Percentiles rank a stretch among this genome's conserved stretches.
phyloP scores from a whole-genome alignment of 2,888 invertebrate genomes.

The Aleiodes testaceus region DNA sequence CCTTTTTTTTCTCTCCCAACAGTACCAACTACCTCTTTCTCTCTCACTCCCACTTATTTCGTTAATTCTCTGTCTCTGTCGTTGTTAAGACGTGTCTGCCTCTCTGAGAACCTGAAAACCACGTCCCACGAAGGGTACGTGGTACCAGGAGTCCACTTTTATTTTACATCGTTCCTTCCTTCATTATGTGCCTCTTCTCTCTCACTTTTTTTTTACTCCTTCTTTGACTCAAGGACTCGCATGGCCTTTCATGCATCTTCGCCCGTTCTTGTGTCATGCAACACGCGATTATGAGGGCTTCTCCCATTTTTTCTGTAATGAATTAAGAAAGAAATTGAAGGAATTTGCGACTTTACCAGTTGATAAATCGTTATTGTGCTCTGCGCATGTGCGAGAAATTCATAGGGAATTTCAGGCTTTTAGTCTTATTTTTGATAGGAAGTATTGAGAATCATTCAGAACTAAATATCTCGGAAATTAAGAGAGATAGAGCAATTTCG shows the following conservation, averaged over 20 bases:
- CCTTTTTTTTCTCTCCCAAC: constrained; percentile 18
- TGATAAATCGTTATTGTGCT: no score
- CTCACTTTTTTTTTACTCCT: constrained; percentile 43
- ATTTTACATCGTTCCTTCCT: constrained; percentile 37
- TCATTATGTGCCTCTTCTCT: constrained; percentile 28
- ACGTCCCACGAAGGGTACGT: constrained; percentile 47
- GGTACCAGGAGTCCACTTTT: constrained; percentile 34
- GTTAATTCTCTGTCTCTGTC: constrained; percentile 4
- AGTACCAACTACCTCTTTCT: constrained; percentile 15
- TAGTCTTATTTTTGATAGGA: no score
- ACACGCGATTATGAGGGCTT: constrained; percentile 29
- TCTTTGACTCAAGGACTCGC: constrained; percentile 32
- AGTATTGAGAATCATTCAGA: no score
- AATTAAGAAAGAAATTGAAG: constrained; percentile 11
- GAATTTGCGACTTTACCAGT: not conserved
- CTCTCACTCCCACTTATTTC: not conserved
- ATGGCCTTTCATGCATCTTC: constrained; percentile 39
- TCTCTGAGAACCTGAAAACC: constrained; percentile 43
- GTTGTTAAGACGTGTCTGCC: constrained; percentile 42
- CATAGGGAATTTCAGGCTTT: no score
- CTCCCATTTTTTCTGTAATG: not conserved
- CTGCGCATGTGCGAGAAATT: no score
- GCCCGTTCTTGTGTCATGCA: constrained; percentile 32
- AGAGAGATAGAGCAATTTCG: no score
- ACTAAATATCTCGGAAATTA: no score